Conservation (phyloP, 2,113 vertebrate species). For the Haemorhous mexicanus region DNA sequence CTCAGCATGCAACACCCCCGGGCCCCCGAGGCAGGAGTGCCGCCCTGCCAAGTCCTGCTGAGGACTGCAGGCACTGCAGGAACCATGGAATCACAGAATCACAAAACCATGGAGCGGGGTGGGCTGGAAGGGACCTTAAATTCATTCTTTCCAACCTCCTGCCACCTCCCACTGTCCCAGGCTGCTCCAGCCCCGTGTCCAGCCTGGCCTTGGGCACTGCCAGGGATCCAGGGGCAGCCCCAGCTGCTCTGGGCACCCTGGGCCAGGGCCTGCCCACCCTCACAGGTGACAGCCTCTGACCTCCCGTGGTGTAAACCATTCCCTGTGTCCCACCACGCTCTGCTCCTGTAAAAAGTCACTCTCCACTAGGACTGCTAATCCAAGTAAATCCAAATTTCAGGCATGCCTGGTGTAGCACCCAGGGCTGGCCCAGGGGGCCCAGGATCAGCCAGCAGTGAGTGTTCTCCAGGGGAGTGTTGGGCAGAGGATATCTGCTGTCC, state of each 20-base stretch:
- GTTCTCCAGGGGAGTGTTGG: accelerated
- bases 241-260: not conserved
- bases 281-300: not conserved
- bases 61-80: not conserved
- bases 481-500: not conserved
- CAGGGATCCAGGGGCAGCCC: not conserved
- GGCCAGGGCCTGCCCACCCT: not conserved
- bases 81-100: not conserved
- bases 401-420: not conserved
- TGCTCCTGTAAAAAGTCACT: not conserved
- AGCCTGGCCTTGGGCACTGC: not conserved
- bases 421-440: not conserved
- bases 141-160: not conserved
- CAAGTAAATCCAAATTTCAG: accelerated
- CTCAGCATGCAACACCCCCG: accelerated
- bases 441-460: accelerated
- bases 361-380: not conserved
- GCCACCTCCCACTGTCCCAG: not conserved
- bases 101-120: accelerated
- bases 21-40: not conserved
- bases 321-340: not conserved
- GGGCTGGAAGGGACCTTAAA: not conserved
- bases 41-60: accelerated
- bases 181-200: not conserved
- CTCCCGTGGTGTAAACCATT: not conserved